A percentile compares a stretch with the other conserved stretches of the same genome.
These are phyloP conservation scores for Ageneiosus marmoratus DNA, from an alignment of 2,113 vertebrate genomes.

Conservation along the genomic window DNA sequence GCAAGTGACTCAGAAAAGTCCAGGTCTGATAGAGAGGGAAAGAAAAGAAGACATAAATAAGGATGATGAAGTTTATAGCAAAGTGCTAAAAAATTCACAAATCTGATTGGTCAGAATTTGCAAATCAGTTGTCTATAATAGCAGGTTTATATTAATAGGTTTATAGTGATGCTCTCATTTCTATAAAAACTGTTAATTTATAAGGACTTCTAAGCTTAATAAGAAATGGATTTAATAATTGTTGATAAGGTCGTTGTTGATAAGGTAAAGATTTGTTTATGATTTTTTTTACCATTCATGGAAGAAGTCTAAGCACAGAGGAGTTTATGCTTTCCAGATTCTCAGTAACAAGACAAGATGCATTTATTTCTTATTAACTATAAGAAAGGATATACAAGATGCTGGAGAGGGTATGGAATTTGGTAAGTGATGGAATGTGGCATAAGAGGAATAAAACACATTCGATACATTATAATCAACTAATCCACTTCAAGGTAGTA, in stretches of 20 bases:
- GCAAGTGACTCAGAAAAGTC: conserved; percentile 87
- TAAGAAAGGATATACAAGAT: background rate
- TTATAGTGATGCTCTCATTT: background rate
- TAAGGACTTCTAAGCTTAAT: background rate
- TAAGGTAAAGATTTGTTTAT: background rate
- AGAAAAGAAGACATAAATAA: background rate
- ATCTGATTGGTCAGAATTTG: background rate
- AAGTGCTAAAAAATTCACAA: background rate
- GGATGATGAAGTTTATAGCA: background rate
- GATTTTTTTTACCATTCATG: background rate
- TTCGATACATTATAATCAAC: background rate
- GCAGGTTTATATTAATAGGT: too few relatives aligned
- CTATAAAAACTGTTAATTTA: background rate
- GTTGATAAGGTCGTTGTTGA: background rate
- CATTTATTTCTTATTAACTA: background rate
- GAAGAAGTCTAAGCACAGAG: background rate
- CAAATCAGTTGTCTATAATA: background rate
- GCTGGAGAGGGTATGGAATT: background rate
- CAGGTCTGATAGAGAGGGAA: conserved; percentile 76
- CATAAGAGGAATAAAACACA: background rate
- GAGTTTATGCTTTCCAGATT: background rate
- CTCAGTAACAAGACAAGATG: background rate
- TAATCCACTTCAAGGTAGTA: background rate
- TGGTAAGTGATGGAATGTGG: background rate
- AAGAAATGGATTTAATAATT: background rate